Evolutionary conservation across 2,888 invertebrate genomes (phyloP).

Genomic region (Leuctra nigra): DNA sequence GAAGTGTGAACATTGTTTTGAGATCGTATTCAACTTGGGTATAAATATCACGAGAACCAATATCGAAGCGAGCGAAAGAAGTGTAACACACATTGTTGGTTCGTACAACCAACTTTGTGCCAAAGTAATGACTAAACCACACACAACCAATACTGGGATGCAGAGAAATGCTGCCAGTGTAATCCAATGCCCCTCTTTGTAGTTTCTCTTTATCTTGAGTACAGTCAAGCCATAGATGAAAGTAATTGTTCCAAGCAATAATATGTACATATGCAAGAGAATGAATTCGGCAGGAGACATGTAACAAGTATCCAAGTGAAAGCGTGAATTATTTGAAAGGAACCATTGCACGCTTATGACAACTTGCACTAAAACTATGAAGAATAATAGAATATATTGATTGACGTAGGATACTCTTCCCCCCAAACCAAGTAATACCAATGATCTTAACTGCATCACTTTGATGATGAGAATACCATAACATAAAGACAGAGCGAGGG

Average conservation of each 20-base stretch:
- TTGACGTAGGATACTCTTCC: conserved; percentile 37
- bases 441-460: conserved; percentile 38
- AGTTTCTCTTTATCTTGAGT: conserved; percentile 36
- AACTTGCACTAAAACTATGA: conserved; percentile 36
- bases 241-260: conserved; percentile 33
- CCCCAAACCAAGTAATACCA: conserved; percentile 38
- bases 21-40: conserved; percentile 37
- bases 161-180: conserved; percentile 34
- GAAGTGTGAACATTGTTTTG: conserved; percentile 33
- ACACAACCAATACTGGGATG: conserved; percentile 33
- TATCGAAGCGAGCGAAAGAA: conserved; percentile 34
- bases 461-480: conserved; percentile 38
- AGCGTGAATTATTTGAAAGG: conserved; percentile 26
- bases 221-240: conserved; percentile 36
- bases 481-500: conserved; percentile 36
- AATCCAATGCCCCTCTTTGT: conserved; percentile 36
- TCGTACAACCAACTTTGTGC: conserved; percentile 33
- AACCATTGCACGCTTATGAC: conserved; percentile 36
- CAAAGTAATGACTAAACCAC: conserved; percentile 32
- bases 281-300: conserved; percentile 33
- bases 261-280: conserved; percentile 35
- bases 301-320: conserved; percentile 28
- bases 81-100: conserved; percentile 35
- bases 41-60: conserved; percentile 36
- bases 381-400: conserved; percentile 35